Conservation (phyloP, 1,140 invertebrate genomes). For the Harlomillsia oculata region DNA sequence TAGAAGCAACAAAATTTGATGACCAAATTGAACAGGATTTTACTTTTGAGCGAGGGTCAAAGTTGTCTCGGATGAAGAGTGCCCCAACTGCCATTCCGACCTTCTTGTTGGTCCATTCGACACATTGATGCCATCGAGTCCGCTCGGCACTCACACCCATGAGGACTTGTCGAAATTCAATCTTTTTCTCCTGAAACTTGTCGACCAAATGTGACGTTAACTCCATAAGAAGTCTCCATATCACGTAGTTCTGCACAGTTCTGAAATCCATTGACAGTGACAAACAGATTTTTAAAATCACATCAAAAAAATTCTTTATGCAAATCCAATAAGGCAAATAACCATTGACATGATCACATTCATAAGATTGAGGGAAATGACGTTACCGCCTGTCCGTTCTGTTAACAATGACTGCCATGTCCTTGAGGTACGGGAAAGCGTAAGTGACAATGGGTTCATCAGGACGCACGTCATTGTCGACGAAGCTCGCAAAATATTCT, state of each 20-base stretch:
- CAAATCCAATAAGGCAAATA: no score
- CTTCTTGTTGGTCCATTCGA: conserved; percentile 76
- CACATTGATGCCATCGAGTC: conserved; percentile 68
- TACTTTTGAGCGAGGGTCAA: conserved; percentile 73
- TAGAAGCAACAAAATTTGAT: no score
- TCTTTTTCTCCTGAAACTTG: conserved; percentile 62
- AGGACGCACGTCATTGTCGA: conserved; percentile 53
- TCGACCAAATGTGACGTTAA: conserved; percentile 66
- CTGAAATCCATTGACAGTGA: conserved; percentile 42
- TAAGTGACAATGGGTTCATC: conserved; percentile 69
- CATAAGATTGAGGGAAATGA: no score
- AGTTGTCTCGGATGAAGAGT: conserved; percentile 69
- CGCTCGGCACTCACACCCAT: conserved; percentile 65
- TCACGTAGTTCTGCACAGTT: conserved; percentile 68
- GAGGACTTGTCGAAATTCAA: conserved; percentile 70
- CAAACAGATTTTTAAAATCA: not conserved
- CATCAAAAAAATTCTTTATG: no score
- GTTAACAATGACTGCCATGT: conserved; percentile 61
- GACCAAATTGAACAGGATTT: not conserved
- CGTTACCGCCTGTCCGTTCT: conserved; percentile 57
- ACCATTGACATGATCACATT: no score
- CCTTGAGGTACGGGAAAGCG: conserved; percentile 64
- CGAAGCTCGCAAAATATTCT: conserved; percentile 59
- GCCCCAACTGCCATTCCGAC: conserved; percentile 72
- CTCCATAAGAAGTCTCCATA: conserved; percentile 71